Conservation (phyloP, 2,797 vertebrate genomes). For the Argya squamiceps region DNA sequence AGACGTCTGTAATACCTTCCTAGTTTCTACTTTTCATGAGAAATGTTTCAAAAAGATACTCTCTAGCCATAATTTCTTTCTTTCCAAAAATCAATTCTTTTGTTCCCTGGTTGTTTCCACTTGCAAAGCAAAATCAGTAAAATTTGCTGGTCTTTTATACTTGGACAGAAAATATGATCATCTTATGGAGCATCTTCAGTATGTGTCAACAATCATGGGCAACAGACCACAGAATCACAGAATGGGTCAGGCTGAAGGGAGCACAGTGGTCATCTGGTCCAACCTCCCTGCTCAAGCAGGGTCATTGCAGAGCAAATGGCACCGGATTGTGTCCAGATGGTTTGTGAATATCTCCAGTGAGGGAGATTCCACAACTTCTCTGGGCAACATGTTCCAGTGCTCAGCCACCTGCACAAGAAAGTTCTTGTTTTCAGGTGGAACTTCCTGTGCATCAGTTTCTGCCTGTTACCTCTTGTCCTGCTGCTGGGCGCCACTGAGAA, state of each 20-base stretch:
- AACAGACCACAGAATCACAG: not conserved
- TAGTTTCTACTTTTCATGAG: not conserved
- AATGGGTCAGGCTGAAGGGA: not conserved
- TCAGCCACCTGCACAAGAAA: not conserved
- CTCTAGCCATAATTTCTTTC: not conserved
- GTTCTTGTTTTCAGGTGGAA: not conserved
- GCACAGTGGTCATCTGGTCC: not conserved
- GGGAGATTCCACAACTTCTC: not conserved
- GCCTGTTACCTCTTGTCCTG: rapidly evolving
- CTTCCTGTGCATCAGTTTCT: not conserved
- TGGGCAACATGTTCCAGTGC: not conserved
- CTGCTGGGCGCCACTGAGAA: not conserved
- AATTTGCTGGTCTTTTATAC: not conserved
- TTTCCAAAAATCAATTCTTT: not conserved
- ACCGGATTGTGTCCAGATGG: not conserved
- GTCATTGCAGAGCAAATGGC: not conserved
- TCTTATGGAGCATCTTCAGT: not conserved
- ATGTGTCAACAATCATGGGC: not conserved
- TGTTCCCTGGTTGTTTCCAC: not conserved
- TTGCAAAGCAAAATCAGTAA: not conserved
- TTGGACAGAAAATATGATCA: not conserved
- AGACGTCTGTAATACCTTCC: not conserved
- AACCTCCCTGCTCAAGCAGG: not conserved
- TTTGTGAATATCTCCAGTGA: not conserved
- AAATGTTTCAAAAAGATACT: not conserved